Percentiles rank a stretch among this genome's conserved stretches.
phyloP scores from a whole-genome alignment of 2,888 invertebrate species.

The Desoria tigrina region DNA sequence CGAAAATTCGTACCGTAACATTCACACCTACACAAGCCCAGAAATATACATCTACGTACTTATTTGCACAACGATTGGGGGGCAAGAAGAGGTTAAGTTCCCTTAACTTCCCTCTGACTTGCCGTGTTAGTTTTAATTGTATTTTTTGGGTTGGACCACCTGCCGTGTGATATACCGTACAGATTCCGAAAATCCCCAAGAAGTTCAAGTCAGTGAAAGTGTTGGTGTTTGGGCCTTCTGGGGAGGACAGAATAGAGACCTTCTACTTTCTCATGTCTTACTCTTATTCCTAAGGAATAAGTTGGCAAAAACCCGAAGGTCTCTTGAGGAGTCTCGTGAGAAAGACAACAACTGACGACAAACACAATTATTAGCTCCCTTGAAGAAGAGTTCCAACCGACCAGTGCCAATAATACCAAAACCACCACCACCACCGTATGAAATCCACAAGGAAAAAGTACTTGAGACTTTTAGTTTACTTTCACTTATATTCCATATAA shows the following conservation, averaged over 20 bases:
- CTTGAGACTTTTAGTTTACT: no score
- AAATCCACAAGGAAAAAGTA: no score
- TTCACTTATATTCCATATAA: no score
- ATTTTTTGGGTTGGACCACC: conserved; percentile 45
- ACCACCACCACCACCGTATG: no score
- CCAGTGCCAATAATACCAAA: no score
- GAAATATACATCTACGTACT: no score
- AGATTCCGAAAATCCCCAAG: conserved; percentile 45
- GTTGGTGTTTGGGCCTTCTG: background rate
- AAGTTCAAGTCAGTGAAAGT: conserved; percentile 11
- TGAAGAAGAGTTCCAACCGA: no score
- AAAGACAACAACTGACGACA: conserved; percentile 47
- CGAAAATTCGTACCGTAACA: no score
- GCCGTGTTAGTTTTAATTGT: conserved; percentile 49
- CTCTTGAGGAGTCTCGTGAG: conserved; percentile 44
- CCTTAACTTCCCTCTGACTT: conserved; percentile 19
- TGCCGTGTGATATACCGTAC: conserved; percentile 48
- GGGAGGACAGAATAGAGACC: background rate
- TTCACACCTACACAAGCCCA: no score
- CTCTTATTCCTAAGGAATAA: background rate
- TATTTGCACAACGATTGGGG: no score
- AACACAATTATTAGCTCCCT: conserved; percentile 35
- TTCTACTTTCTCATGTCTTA: conserved; percentile 1
- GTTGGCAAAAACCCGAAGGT: background rate
- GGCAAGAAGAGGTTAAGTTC: no score